phyloP scores from a whole-genome alignment of 2,888 invertebrate species.

The Macropis europaea region DNA sequence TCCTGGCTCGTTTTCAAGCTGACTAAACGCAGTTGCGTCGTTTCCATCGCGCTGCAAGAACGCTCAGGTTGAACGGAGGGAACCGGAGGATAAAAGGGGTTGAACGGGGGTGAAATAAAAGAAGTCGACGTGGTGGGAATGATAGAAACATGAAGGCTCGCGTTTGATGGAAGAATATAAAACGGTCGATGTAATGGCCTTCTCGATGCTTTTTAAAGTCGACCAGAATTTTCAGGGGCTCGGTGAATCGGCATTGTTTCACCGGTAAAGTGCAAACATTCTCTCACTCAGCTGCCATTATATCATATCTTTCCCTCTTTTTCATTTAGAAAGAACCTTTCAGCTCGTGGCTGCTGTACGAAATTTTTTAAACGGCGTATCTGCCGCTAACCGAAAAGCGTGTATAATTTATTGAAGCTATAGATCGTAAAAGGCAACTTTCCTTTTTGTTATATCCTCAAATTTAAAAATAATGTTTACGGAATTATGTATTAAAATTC shows the following conservation, averaged over 20 bases:
- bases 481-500: too few species aligned
- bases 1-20: conserved; percentile 21
- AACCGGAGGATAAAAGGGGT: neutral
- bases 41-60: neutral
- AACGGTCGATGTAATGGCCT: neutral
- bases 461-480: too few species aligned
- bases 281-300: too few species aligned
- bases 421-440: too few species aligned
- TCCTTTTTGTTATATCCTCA: too few species aligned
- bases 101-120: conserved; percentile 29
- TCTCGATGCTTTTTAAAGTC: conserved; percentile 3
- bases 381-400: too few species aligned
- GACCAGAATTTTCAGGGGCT: neutral
- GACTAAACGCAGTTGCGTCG: conserved; percentile 21
- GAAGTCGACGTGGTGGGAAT: neutral
- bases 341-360: too few species aligned
- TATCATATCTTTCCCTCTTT: too few species aligned
- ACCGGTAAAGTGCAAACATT: neutral
- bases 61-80: neutral
- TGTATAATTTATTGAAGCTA: too few species aligned
- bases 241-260: conserved; percentile 2
- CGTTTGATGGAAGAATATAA: conserved; percentile 16
- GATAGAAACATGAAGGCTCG: conserved; percentile 19
- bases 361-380: too few species aligned
- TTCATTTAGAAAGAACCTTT: too few species aligned